These are phyloP conservation scores for Rambutsinella grinnellia DNA, from an alignment of 2,888 invertebrate genomes.

Conservation along the genomic window DNA sequence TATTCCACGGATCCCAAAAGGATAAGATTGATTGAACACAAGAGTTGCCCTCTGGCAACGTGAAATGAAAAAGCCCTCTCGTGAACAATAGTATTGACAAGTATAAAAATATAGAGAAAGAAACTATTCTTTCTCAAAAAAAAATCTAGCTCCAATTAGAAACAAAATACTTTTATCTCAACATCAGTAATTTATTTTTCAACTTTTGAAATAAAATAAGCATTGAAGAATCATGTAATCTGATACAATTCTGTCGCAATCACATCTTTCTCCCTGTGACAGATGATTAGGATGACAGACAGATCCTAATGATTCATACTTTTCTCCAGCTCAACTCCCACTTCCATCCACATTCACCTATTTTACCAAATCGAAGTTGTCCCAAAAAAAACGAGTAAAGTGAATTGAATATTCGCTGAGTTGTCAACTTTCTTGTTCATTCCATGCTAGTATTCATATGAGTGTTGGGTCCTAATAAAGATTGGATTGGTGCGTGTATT, in stretches of 20 bases:
- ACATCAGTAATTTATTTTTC: too few relatives aligned
- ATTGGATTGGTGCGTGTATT: background rate
- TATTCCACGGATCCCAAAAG: too few relatives aligned
- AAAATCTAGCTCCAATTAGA: too few relatives aligned
- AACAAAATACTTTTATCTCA: too few relatives aligned
- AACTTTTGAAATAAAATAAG: too few relatives aligned
- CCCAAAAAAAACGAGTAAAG: background rate
- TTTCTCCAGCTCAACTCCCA: background rate
- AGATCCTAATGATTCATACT: constrained; percentile 25
- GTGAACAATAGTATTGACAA: too few relatives aligned
- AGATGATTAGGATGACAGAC: constrained; percentile 34
- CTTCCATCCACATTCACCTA: background rate
- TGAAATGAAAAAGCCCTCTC: too few relatives aligned
- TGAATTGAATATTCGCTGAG: constrained; percentile 28
- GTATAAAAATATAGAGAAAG: too few relatives aligned
- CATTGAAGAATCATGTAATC: too few relatives aligned
- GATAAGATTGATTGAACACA: too few relatives aligned
- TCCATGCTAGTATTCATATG: background rate
- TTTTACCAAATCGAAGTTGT: background rate
- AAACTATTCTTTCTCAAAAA: too few relatives aligned
- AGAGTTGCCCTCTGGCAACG: too few relatives aligned
- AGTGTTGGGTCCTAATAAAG: background rate
- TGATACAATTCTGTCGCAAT: background rate
- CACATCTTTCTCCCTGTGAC: background rate
- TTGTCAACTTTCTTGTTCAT: constrained; percentile 11